A percentile compares a stretch with the other conserved stretches of the same genome.
These are phyloP conservation scores for Struthidea cinerea DNA, from an alignment of 2,113 vertebrate genomes.

Conservation along the genomic window DNA sequence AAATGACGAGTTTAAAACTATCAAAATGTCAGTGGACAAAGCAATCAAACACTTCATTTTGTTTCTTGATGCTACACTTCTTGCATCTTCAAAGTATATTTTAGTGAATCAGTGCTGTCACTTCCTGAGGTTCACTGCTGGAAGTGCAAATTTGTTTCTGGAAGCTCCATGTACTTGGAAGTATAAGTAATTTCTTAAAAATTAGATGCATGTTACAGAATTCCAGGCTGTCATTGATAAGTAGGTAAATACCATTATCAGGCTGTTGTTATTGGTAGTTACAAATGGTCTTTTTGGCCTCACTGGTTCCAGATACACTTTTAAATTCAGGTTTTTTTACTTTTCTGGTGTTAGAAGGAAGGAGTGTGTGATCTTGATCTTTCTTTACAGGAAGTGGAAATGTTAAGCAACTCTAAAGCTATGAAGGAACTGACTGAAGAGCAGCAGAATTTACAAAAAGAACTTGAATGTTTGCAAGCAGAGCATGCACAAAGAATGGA, in stretches of 20 bases:
- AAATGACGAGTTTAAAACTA: neutral
- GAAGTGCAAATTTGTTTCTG: neutral
- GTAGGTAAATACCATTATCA: neutral
- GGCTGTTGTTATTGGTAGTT: neutral
- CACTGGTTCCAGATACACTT: neutral
- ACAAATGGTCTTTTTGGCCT: neutral
- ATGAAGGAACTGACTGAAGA: constrained; percentile 91
- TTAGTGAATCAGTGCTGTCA: neutral
- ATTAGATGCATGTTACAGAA: neutral
- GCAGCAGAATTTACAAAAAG: constrained; percentile 89
- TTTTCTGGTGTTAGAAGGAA: neutral
- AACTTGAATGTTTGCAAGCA: constrained; percentile 90
- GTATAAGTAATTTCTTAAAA: neutral
- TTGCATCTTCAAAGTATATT: neutral
- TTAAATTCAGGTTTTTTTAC: neutral
- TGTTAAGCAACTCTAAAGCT: constrained; percentile 79
- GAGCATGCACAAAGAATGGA: constrained; percentile 92
- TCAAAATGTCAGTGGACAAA: neutral
- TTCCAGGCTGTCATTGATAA: neutral
- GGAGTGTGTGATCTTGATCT: neutral
- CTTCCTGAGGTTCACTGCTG: neutral
- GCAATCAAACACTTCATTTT: neutral
- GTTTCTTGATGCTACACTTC: neutral
- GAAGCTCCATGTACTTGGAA: neutral
- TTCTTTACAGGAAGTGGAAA: constrained; percentile 83